Evolutionary conservation across 2,888 invertebrate species (phyloP), one percentile per base, ranked within the genome.

Genomic region (Cosmia trapezina): DNA sequence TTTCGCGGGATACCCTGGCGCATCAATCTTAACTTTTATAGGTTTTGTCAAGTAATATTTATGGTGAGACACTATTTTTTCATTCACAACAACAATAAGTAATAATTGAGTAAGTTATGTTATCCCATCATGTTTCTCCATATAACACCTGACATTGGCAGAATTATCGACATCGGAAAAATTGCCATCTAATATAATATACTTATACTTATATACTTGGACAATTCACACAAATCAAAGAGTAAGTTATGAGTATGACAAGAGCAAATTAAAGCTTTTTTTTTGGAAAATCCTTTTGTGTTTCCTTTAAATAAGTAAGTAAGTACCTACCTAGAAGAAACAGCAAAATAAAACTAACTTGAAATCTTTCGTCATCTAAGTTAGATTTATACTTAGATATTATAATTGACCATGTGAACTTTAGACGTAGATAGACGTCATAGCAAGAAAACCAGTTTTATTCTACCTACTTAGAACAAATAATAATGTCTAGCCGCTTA

Each of bases 371-470:
- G n/a, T 37, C 19, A 51, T 43, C 22, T 53, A 70, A 53, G 5
- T 70, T 45, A 47, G 19, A 60, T n/a, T n/a, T n/a, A n/a, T n/a
- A n/a, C n/a, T n/a, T n/a, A n/a, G n/a, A n/a, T n/a, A n/a, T n/a
- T n/a, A 47, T 54, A 72, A 60, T 41, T 72, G 47, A 28, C 49
- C 64, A 75, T 61, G 49, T 75, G 69, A 62, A 71, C 59, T 65
- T 57, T 54, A 76, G 76, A 70, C 56, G 22, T 57, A 56, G 6
- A 70, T 65, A 56, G 4, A 70, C 70, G 70, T 70, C 65, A 70
- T n/a, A 19, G 37, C 14, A 14, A 37, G 28, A 37, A 67, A 77
- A 73, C 78, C 62, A 45, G 77, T 77, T 71, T 28, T 7, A 33
- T 17, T 54, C 49, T 63, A 70, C 51, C 41, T 53, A 53, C 61